These are phyloP conservation scores for Fulmarus glacialis DNA, from an alignment of 2,113 vertebrate genomes.

Conservation along the genomic window DNA sequence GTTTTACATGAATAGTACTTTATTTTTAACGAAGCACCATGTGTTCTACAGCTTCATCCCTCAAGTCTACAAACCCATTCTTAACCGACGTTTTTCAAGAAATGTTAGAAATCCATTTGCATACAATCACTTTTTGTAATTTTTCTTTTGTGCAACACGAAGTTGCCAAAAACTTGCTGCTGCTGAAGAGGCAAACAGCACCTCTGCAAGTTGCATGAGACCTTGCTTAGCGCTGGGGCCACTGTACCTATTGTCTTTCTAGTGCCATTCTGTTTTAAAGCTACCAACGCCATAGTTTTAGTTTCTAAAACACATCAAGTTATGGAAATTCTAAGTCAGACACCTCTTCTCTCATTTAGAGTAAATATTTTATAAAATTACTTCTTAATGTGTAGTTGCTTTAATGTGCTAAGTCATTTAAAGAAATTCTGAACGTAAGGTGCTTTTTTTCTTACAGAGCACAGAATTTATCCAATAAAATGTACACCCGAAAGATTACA, in stretches of 20 bases:
- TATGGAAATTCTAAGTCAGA: background rate
- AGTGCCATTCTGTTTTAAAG: background rate
- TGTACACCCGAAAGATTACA: background rate
- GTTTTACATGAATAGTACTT: rapidly evolving
- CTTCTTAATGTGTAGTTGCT: background rate
- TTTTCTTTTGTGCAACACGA: background rate
- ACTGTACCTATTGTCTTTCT: background rate
- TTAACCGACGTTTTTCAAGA: background rate
- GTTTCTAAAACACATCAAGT: background rate
- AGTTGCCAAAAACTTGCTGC: background rate
- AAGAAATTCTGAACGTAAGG: background rate
- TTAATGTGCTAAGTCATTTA: background rate
- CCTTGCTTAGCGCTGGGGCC: background rate
- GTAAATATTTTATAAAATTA: background rate
- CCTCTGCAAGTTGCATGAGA: background rate
- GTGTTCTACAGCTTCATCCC: background rate
- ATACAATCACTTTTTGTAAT: background rate
- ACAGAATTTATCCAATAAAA: background rate
- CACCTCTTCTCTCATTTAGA: background rate
- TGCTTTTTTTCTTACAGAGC: background rate
- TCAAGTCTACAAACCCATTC: background rate
- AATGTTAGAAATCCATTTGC: background rate
- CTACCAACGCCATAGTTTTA: background rate
- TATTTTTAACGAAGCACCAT: background rate
- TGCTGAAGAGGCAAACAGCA: background rate